phyloP scores from a whole-genome alignment of 2,797 vertebrate species.

The Siniperca scherzeri region DNA sequence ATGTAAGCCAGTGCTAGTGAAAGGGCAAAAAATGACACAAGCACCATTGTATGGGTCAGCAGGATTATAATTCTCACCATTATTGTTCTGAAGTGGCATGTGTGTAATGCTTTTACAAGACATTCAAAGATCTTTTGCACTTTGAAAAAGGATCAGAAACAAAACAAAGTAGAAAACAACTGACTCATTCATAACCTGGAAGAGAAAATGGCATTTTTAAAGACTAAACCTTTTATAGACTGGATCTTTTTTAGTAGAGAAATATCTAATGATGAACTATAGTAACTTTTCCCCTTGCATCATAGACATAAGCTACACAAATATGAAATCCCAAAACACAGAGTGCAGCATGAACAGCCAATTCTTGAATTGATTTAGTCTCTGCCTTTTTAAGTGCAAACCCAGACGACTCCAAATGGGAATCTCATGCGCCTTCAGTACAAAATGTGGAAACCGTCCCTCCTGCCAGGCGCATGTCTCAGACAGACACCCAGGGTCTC shows the following conservation, averaged over 20 bases:
- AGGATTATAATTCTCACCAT: slow-evolving; percentile 30
- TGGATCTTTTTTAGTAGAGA: background rate
- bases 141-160: background rate
- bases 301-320: background rate
- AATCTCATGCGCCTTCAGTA: slow-evolving; percentile 43
- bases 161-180: slow-evolving; percentile 1
- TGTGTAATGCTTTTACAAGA: slow-evolving; percentile 8
- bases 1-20: slow-evolving; percentile 49
- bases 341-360: background rate
- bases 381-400: slow-evolving; percentile 9
- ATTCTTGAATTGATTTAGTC: slow-evolving; percentile 29
- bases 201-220: background rate
- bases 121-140: slow-evolving; percentile 25
- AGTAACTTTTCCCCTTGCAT: background rate
- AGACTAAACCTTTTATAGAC: background rate
- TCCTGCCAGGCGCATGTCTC: slow-evolving; percentile 20
- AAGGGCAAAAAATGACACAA: slow-evolving; percentile 37
- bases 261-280: background rate
- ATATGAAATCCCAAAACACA: slow-evolving; percentile 17
- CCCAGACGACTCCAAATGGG: slow-evolving; percentile 39
- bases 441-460: slow-evolving; percentile 46
- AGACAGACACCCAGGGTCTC: slow-evolving; percentile 19
- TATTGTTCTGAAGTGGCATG: slow-evolving; percentile 20
- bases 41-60: slow-evolving; percentile 21
- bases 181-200: slow-evolving; percentile 15